Evolutionary conservation across 2,888 invertebrate species (phyloP).

Genomic region (Cotesia congregata): DNA sequence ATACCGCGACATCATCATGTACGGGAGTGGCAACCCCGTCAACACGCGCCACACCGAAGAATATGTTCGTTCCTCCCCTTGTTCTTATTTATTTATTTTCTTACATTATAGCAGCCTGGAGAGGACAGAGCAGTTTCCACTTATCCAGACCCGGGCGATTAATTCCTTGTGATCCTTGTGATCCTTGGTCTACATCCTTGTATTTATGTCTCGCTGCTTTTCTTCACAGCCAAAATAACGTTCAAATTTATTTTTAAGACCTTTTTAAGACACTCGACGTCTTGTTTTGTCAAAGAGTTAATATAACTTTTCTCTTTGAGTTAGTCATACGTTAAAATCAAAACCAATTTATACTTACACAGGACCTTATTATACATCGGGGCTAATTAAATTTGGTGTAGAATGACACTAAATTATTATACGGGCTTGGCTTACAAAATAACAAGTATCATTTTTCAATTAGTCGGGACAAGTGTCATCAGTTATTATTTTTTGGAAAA

Average conservation of each 20-base stretch:
- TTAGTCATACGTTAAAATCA: not conserved
- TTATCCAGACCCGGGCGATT: constrained; percentile 29
- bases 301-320: not conserved
- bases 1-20: constrained; percentile 51
- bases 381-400: not conserved
- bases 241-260: too few species aligned
- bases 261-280: too few species aligned
- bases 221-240: too few species aligned
- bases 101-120: not conserved
- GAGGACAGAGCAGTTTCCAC: constrained; percentile 20
- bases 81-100: constrained; percentile 1
- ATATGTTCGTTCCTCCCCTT: constrained; percentile 27
- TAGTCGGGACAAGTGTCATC: too few species aligned
- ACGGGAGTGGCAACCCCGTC: constrained; percentile 51
- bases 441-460: too few species aligned
- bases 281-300: too few species aligned
- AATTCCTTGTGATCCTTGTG: constrained; percentile 37
- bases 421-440: too few species aligned
- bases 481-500: too few species aligned
- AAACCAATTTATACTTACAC: not conserved
- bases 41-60: constrained; percentile 41
- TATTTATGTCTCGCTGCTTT: not conserved
- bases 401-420: not conserved
- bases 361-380: not conserved
- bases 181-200: constrained; percentile 26